Conservation (phyloP, 2,888 invertebrate species). For the Plusia festucae region DNA sequence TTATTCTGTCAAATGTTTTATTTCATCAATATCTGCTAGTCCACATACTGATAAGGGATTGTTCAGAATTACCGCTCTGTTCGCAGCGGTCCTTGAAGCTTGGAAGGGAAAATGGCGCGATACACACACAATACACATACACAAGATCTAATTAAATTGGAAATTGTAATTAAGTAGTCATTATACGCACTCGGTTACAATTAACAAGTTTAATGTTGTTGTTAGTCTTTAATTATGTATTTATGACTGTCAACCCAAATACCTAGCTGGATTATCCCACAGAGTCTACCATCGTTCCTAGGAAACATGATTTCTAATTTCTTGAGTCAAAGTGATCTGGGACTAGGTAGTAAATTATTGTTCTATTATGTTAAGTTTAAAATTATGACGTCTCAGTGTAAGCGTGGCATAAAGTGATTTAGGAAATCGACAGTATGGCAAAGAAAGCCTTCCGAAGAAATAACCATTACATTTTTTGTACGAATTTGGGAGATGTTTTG, state of each 20-base stretch:
- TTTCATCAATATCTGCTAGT: neutral
- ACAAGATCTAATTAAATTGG: conserved; percentile 38
- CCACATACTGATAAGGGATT: neutral
- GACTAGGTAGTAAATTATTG: too few species aligned
- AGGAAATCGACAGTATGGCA: too few species aligned
- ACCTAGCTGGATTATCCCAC: conserved; percentile 45
- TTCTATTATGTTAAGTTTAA: neutral
- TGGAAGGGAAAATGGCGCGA: conserved; percentile 21
- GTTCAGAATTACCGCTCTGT: neutral
- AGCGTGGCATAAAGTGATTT: too few species aligned
- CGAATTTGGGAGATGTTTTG: neutral
- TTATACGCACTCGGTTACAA: conserved; percentile 48
- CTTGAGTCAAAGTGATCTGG: too few species aligned
- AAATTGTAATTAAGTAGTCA: conserved; percentile 50
- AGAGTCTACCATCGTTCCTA: conserved; percentile 26
- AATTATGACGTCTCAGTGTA: too few species aligned
- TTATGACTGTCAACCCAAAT: conserved; percentile 56
- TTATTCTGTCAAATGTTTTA: too few species aligned
- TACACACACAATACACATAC: conserved; percentile 7
- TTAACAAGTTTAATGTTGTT: conserved; percentile 49
- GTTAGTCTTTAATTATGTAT: conserved; percentile 46
- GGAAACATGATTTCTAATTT: neutral
- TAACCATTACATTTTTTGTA: neutral
- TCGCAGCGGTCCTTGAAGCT: neutral
- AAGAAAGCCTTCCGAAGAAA: too few species aligned